Base-by-base conservation (phyloP, 2,113 vertebrate species). In the Etia nguti region DNA sequence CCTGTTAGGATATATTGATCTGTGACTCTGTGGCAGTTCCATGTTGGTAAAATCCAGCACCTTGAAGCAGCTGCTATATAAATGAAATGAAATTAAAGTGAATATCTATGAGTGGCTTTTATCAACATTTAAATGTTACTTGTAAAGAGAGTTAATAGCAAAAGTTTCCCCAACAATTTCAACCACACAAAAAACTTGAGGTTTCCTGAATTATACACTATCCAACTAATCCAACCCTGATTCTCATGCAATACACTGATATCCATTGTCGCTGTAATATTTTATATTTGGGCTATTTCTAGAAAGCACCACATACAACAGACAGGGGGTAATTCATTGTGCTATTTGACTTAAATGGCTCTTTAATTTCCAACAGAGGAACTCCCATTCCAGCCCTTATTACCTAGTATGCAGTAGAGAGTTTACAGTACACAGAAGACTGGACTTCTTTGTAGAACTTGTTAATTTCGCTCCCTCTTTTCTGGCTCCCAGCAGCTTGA, bases 401-500 rank as follows among this genome's bases (percentile, higher is more conserved):
- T 3, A 16, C 8, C 57, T 50, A 85, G n/a, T 60, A 84, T 79
- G 43, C 50, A 56, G 38, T 43, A 5, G 52, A 24, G 62, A 57
- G 54, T 18, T 54, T 84, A 29, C 29, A 79, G 24, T 36, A 6
- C 12, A 56, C 38, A 68, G 56, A 24, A 29, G 70, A 50, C 57
- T 8, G 11, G 60, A 34, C 50, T 26, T 34, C 57, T 83, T 15
- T 80, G 20, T 73, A 15, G 55, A 80, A 75, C 26, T 55, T 1
- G 4, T 29, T n/a, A 55, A 85, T 84, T 84, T 83, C 18, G 50
- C 24, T 54, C 26, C 15, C 43, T 84, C 8, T 26, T 36, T 38
- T 73, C 62, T 54, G 65, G 77, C 87, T 80, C 10, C 81, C 85
- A 52, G 73, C 79, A 70, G 85, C 77, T 82, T 90, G 88, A 89